A percentile compares a stretch with the other conserved stretches of the same genome.
Conservation (phyloP, 1,140 invertebrate species). For the Lordiphosa stackelbergi region DNA sequence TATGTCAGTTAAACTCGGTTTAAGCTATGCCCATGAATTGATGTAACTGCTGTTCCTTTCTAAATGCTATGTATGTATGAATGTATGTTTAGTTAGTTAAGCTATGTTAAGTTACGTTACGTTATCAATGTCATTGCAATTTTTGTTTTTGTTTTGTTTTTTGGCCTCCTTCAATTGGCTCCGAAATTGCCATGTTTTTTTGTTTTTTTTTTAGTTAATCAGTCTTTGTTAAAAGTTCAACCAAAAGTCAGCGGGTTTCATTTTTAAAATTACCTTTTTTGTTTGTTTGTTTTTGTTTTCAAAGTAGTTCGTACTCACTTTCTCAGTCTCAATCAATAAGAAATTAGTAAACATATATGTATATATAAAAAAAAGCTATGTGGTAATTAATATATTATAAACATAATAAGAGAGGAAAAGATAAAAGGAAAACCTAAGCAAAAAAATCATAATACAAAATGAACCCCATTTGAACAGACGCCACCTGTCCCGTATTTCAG, state of each 20-base stretch:
- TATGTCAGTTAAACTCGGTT: slow-evolving; percentile 69
- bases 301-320: slow-evolving; percentile 68
- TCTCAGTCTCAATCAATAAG: slow-evolving; percentile 71
- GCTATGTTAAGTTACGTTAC: slow-evolving; percentile 64
- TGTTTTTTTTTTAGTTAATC: slow-evolving; percentile 53
- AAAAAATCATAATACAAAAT: slow-evolving; percentile 40
- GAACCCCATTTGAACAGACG: slow-evolving; percentile 37
- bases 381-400: background rate
- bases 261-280: slow-evolving; percentile 32
- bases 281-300: slow-evolving; percentile 38
- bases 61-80: slow-evolving; percentile 27
- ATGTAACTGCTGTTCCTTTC: slow-evolving; percentile 28
- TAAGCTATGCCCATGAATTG: slow-evolving; percentile 62
- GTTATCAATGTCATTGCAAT: slow-evolving; percentile 72
- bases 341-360: slow-evolving; percentile 37
- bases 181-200: slow-evolving; percentile 52
- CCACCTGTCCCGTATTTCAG: slow-evolving; percentile 46
- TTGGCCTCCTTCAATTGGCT: slow-evolving; percentile 68
- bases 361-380: slow-evolving; percentile 27
- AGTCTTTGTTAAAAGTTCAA: slow-evolving; percentile 74
- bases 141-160: slow-evolving; percentile 34
- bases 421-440: slow-evolving; percentile 45
- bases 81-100: slow-evolving; percentile 43
- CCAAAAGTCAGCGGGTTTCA: slow-evolving; percentile 73
- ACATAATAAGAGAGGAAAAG: slow-evolving; percentile 21